A percentile compares a stretch with the other conserved stretches of the same genome.
These are phyloP conservation scores for Coelinius sp. DNA, from an alignment of 2,888 invertebrate genomes.

Conservation along the genomic window DNA sequence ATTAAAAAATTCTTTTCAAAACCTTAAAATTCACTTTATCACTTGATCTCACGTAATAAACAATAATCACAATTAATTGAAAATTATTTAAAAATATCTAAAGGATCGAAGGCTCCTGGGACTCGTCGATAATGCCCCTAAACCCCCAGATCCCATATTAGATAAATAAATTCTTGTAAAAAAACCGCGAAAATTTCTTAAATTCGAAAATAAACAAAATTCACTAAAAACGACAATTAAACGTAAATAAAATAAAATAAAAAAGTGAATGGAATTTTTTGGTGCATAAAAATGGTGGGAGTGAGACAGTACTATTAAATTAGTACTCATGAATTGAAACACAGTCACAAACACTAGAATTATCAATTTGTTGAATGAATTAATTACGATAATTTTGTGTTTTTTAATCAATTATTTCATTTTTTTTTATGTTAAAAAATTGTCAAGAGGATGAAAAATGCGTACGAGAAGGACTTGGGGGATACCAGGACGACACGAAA, in stretches of 20 bases:
- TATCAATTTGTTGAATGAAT: neutral
- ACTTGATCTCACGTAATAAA: too few species aligned
- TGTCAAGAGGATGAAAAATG: neutral
- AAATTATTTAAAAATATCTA: too few species aligned
- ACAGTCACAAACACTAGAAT: neutral
- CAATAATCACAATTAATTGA: too few species aligned
- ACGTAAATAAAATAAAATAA: neutral
- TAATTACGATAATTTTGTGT: neutral
- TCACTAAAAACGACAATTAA: neutral
- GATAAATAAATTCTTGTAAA: too few species aligned
- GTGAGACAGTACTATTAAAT: neutral
- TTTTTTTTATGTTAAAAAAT: neutral
- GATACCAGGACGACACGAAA: slow-evolving; percentile 9
- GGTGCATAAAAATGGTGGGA: slow-evolving; percentile 1
- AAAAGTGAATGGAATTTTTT: slow-evolving; percentile 9
- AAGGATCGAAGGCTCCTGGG: too few species aligned
- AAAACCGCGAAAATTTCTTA: neutral
- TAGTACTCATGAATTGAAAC: neutral
- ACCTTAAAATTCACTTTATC: too few species aligned
- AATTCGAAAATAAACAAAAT: neutral
- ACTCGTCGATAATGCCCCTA: too few species aligned
- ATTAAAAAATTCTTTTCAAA: too few species aligned
- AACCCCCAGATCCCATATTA: too few species aligned
- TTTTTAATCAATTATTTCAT: too few species aligned
- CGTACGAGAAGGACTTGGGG: slow-evolving; percentile 1